These are phyloP conservation scores for Busseola fusca DNA, from an alignment of 2,888 invertebrate species.

Conservation along the genomic window DNA sequence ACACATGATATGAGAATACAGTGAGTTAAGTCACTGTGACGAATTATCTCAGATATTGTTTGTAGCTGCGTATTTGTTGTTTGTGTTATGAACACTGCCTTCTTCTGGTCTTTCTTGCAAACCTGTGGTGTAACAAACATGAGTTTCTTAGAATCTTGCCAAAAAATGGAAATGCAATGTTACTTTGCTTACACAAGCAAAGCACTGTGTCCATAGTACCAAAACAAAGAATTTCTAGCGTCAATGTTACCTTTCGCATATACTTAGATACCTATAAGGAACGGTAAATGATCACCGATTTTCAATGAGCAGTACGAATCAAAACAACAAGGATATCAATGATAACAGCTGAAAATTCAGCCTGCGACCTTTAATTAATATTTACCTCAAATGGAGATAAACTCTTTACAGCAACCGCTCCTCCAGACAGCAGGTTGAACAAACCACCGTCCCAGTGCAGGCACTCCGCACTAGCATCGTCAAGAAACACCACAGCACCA, in stretches of 20 bases:
- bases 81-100: slow-evolving; percentile 89
- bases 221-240: not conserved
- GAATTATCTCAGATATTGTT: slow-evolving; percentile 89
- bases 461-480: slow-evolving; percentile 90
- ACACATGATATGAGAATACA: slow-evolving; percentile 90
- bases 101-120: slow-evolving; percentile 78
- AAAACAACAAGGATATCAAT: not conserved
- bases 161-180: slow-evolving; percentile 2
- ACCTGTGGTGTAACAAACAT: slow-evolving; percentile 64
- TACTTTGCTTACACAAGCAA: too few relatives aligned
- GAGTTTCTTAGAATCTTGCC: not conserved
- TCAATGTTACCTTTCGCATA: not conserved
- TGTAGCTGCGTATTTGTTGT: slow-evolving; percentile 87
- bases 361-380: not conserved
- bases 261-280: not conserved
- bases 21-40: slow-evolving; percentile 89
- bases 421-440: slow-evolving; percentile 88
- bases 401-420: slow-evolving; percentile 90
- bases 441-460: slow-evolving; percentile 92
- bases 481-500: slow-evolving; percentile 91
- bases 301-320: not conserved
- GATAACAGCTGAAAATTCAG: not conserved
- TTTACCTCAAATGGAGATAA: slow-evolving; percentile 90
- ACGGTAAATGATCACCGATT: not conserved
- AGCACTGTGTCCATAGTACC: not conserved